Conservation (phyloP, 2,113 vertebrate species). For the Eptesicus fuscus region DNA sequence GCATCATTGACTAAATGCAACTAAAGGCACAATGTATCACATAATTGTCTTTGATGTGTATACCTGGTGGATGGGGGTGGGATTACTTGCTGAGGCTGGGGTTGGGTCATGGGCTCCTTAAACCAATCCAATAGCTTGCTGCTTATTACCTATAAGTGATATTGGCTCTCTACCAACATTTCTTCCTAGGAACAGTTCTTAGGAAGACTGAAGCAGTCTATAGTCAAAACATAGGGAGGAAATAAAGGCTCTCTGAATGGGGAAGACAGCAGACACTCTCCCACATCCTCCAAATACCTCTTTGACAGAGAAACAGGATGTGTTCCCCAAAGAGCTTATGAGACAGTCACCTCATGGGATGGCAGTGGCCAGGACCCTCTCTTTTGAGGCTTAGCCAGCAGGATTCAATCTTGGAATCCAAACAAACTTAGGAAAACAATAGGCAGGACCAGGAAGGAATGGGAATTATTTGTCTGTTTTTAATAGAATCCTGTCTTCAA, state of each 20-base stretch:
- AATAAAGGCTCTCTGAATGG: constrained; percentile 78
- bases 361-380: constrained; percentile 76
- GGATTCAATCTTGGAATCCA: constrained; percentile 81
- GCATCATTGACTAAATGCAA: not conserved
- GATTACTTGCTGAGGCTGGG: not conserved
- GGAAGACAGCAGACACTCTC: constrained; percentile 70
- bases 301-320: constrained; percentile 83
- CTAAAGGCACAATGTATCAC: not conserved
- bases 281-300: constrained; percentile 77
- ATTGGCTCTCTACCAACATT: constrained; percentile 51
- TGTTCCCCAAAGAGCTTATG: constrained; percentile 78
- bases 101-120: not conserved
- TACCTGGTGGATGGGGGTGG: not conserved
- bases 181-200: constrained; percentile 44
- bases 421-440: constrained; percentile 83
- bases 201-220: constrained; percentile 61
- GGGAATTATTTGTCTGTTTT: constrained; percentile 79
- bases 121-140: not conserved
- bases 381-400: constrained; percentile 78
- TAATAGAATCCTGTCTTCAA: constrained; percentile 62
- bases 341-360: constrained; percentile 67
- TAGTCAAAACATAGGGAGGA: constrained; percentile 82
- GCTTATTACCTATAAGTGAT: not conserved
- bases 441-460: constrained; percentile 77
- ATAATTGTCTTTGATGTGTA: not conserved